Base-by-base conservation (phyloP, 2,797 vertebrate species). In the Distichodus sexfasciatus region DNA sequence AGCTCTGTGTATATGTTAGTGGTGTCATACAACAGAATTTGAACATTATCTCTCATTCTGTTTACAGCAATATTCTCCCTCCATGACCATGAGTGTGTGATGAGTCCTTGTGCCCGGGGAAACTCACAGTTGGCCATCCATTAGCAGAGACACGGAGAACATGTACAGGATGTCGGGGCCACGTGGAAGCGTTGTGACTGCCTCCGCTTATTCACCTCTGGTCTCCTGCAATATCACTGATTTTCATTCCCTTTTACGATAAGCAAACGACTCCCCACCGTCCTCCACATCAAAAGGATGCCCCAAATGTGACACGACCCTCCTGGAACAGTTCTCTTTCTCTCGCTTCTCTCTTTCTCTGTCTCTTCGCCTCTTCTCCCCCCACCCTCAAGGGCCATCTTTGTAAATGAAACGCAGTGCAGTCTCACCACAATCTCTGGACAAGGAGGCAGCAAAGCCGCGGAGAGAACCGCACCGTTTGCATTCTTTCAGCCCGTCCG, bases 11-110 rank as follows among this genome's bases (percentile, higher is more conserved):
- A n/a, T n/a, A n/a, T n/a, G n/a, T n/a, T n/a, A n/a, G n/a, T n/a
- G n/a, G n/a, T n/a, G n/a, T n/a, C n/a, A n/a, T n/a, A n/a, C n/a
- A n/a, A n/a, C n/a, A n/a, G n/a, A n/a, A n/a, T n/a, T 40, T 51
- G 9, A 40, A 15, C 24, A 6, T 28, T 59, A 2, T 57, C 29
- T 83, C 70, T 40, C 76, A 84, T 75, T 85, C 66, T 86, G 68
- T 87, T 66, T 86, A 81, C 79, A 85, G 2, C 85, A 99, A 95
- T 98, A 99, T 90, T 98, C 97, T 89, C 95, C 97, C 82, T 98
- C 96, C 92, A 99, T 99, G 97, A 99, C 97, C 89, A 99, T 99
- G 97, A 99, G 97, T 68, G 97, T 98, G 94, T 98, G 95, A 98
- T 82, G 84, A 86, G 83, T 71, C 89, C 94, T 90, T 86, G 91